These are phyloP conservation scores for Unio pictorum DNA, from an alignment of 2,888 invertebrate species.

Conservation along the genomic window DNA sequence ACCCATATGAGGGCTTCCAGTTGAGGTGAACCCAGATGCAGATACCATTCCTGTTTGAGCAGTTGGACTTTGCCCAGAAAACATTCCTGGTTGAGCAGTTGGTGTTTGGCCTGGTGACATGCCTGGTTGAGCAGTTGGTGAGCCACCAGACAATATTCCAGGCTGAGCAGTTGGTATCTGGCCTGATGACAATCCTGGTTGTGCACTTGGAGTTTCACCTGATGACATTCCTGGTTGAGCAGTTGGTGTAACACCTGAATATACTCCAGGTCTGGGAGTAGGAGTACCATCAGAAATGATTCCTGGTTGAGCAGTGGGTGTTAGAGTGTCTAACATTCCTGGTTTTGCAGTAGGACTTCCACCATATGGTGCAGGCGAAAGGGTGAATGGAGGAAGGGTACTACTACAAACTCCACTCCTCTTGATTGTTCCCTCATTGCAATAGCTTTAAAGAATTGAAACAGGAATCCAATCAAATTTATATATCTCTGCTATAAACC, in stretches of 20 bases:
- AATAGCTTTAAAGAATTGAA: conserved; percentile 51
- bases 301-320: conserved; percentile 11
- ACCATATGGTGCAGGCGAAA: neutral
- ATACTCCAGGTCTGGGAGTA: conserved; percentile 9
- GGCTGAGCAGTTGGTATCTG: conserved; percentile 26
- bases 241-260: conserved; percentile 2
- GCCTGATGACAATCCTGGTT: conserved; percentile 13
- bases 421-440: conserved; percentile 61
- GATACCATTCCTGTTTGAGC: conserved; percentile 1
- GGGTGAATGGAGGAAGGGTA: conserved; percentile 25
- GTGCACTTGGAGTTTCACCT: neutral
- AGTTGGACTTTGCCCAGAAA: conserved; percentile 10
- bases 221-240: conserved; percentile 1
- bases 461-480: neutral
- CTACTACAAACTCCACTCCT: conserved; percentile 59
- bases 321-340: conserved; percentile 3
- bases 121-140: conserved; percentile 12
- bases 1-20: too few relatives aligned
- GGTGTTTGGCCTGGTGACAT: conserved; percentile 13
- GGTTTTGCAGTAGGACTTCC: neutral
- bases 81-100: conserved; percentile 20
- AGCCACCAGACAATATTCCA: conserved; percentile 7
- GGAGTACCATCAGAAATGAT: conserved; percentile 8
- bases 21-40: too few relatives aligned
- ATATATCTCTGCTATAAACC: too few relatives aligned